Base-by-base conservation (phyloP, 2,888 invertebrate species). In the Noctua janthe region DNA sequence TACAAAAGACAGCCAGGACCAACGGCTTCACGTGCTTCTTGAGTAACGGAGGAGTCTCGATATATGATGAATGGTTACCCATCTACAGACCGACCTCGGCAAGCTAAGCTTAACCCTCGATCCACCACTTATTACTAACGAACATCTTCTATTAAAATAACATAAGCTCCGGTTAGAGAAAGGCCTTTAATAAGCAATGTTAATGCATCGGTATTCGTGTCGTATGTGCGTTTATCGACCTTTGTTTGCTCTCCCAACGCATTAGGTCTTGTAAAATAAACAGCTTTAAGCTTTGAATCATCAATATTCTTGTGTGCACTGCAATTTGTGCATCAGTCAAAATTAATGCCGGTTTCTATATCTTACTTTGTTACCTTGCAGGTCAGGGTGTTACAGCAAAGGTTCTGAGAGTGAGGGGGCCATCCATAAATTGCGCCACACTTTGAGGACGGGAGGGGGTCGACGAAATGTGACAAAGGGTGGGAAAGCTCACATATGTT, bases 121-220 rank as follows among this genome's bases (percentile, higher is more conserved):
- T 69, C n/a, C 8, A n/a, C 8, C n/a, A 69, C 20, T 39, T 20
- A 39, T 39, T 39, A 39, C n/a, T n/a, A 78, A 81, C 70, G 43
- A 85, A 74, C 69, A 54, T 75, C 74, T 89, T 88, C 88, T 88
- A 90, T 90, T 88, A 83, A 85, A 82, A 87, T 82, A 78, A 87
- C 80, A 80, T 76, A 74, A 73, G 73, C 74, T 76, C 69, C 39
- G 56, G 49, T 79, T 71, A 35, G 76, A 75, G 85, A 85, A 88
- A 87, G 77, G 78, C 71, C 35, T 72, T 72, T 79, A 71, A 79
- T 74, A 70, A 78, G 74, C 39, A 69, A 76, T 82, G 74, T 78
- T 74, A 72, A 86, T 73, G 77, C 86, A 76, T 69, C 70, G 74
- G 75, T 59, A 87, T 87, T 81, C 67, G 73, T 87, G 79, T 76